Conservation (phyloP, 2,888 invertebrate genomes). For the Habroteleia sp. region DNA sequence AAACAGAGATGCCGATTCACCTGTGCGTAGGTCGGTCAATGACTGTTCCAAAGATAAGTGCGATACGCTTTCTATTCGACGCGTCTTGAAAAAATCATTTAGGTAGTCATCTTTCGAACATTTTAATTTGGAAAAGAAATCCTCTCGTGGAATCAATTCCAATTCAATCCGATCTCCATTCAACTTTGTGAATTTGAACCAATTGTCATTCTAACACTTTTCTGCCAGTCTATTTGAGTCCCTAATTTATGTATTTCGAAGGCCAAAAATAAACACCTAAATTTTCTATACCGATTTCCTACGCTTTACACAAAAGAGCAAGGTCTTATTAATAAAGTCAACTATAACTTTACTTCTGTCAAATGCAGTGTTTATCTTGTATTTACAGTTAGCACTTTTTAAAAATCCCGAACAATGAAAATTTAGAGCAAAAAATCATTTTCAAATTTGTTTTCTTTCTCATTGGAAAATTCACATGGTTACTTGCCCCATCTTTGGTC, state of each 20-base stretch:
- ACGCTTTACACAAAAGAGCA: too few species aligned
- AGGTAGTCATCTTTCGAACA: slow-evolving; percentile 6
- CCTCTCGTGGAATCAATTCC: background rate
- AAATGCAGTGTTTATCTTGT: background rate
- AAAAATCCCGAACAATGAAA: slow-evolving; percentile 9
- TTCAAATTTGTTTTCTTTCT: too few species aligned
- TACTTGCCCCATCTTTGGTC: too few species aligned
- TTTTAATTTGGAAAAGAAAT: slow-evolving; percentile 13
- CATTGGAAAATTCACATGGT: too few species aligned
- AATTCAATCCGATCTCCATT: too few species aligned
- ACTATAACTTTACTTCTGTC: background rate
- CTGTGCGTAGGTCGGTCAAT: slow-evolving; percentile 60
- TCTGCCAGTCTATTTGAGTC: too few species aligned
- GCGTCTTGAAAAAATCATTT: slow-evolving; percentile 33
- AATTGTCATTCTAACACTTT: too few species aligned
- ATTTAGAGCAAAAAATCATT: slow-evolving; percentile 11
- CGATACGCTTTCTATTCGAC: slow-evolving; percentile 55
- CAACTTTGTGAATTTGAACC: too few species aligned
- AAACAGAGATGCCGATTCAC: slow-evolving; percentile 52
- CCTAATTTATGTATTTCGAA: slow-evolving; percentile 1
- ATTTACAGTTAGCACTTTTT: slow-evolving; percentile 26
- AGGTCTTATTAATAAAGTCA: slow-evolving; percentile 5
- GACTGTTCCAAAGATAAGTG: slow-evolving; percentile 51
- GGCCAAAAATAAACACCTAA: background rate
- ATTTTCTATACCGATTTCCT: too few species aligned